These are phyloP conservation scores for Lepidiolamprologus cunningtoni DNA, from an alignment of 2,113 vertebrate species.

Conservation along the genomic window DNA sequence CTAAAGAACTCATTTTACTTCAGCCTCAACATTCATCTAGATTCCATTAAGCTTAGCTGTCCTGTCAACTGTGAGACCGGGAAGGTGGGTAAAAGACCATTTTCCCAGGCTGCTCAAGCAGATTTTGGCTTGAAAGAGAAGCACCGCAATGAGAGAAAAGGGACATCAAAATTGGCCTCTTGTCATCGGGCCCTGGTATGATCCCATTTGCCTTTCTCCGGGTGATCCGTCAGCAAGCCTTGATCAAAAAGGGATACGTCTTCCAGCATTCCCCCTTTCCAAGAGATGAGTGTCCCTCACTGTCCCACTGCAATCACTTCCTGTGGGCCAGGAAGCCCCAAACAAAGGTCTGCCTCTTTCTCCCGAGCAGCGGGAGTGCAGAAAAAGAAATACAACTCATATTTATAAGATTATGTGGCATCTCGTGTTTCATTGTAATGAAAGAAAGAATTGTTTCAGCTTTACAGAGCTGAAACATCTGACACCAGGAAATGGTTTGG, in stretches of 20 bases:
- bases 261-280: slow-evolving; percentile 54
- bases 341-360: slow-evolving; percentile 65
- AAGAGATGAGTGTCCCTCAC: slow-evolving; percentile 71
- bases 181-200: slow-evolving; percentile 67
- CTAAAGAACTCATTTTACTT: slow-evolving; percentile 31
- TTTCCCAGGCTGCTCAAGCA: slow-evolving; percentile 67
- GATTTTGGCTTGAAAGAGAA: slow-evolving; percentile 64
- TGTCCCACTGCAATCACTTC: slow-evolving; percentile 70
- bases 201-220: slow-evolving; percentile 72
- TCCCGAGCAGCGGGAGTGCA: neutral
- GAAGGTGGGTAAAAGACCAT: slow-evolving; percentile 51
- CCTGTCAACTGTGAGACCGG: slow-evolving; percentile 29
- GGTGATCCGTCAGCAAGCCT: slow-evolving; percentile 67
- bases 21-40: slow-evolving; percentile 22
- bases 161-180: slow-evolving; percentile 71
- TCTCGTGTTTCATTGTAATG: slow-evolving; percentile 63
- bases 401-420: slow-evolving; percentile 67
- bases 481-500: slow-evolving; percentile 55
- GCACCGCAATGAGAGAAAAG: slow-evolving; percentile 59
- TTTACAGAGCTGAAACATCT: slow-evolving; percentile 43
- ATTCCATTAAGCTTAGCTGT: slow-evolving; percentile 28
- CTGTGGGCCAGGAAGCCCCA: slow-evolving; percentile 58
- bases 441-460: slow-evolving; percentile 57
- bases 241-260: slow-evolving; percentile 74
- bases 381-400: slow-evolving; percentile 65